Evolutionary conservation across 2,113 vertebrate genomes (phyloP).

Genomic region (Laticauda colubrina): DNA sequence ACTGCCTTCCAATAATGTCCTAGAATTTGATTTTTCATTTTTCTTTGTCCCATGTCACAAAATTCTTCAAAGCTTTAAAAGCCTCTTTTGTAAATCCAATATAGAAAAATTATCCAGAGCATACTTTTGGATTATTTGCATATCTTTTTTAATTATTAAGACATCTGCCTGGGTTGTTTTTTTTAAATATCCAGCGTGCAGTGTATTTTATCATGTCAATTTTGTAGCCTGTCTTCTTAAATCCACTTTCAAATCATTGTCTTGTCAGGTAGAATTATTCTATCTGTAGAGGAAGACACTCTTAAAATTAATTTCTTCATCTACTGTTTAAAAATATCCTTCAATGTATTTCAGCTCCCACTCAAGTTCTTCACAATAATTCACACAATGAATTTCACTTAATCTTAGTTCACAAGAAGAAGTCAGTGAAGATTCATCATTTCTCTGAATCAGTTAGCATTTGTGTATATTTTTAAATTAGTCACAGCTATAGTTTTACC

Average conservation of each 20-base stretch:
- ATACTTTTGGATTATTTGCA: neutral
- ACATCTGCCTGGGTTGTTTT: neutral
- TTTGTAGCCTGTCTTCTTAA: neutral
- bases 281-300: neutral
- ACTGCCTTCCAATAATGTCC: neutral
- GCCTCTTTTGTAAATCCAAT: neutral
- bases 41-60: neutral
- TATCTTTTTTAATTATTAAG: neutral
- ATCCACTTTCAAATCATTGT: neutral
- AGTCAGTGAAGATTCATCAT: neutral
- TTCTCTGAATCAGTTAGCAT: neutral
- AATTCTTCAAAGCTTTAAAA: neutral
- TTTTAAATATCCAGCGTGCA: neutral
- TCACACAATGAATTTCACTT: neutral
- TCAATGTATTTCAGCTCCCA: neutral
- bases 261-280: neutral
- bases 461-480: neutral
- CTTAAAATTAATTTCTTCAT: neutral
- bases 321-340: neutral
- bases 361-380: neutral
- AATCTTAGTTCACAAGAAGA: neutral
- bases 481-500: neutral
- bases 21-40: neutral
- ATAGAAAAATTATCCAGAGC: neutral
- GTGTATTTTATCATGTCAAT: neutral